Percentiles rank a stretch among this genome's conserved stretches.
phyloP scores from a whole-genome alignment of 2,888 invertebrate species.

The Eulithis prunata region DNA sequence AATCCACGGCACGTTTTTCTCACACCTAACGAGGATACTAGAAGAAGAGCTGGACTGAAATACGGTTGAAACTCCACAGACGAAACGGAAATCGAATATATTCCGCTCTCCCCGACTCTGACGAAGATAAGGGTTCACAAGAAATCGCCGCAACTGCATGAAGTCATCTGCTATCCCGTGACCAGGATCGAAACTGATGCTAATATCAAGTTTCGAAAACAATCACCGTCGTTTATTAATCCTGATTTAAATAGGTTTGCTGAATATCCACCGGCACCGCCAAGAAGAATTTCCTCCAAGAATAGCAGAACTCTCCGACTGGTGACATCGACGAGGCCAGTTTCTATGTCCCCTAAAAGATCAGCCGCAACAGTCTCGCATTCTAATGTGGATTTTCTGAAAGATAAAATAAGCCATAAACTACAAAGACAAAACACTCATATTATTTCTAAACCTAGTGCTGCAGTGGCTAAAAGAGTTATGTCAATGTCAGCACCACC shows the following conservation, averaged over 20 bases:
- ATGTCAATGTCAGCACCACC: slow-evolving; percentile 76
- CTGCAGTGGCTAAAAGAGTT: slow-evolving; percentile 50
- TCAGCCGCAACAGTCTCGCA: slow-evolving; percentile 56
- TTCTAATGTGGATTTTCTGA: slow-evolving; percentile 85
- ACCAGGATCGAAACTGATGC: slow-evolving; percentile 67
- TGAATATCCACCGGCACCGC: slow-evolving; percentile 87
- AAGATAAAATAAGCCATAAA: slow-evolving; percentile 86
- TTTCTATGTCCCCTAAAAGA: slow-evolving; percentile 65
- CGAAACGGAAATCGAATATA: slow-evolving; percentile 91
- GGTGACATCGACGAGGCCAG: slow-evolving; percentile 81
- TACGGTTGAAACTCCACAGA: slow-evolving; percentile 86
- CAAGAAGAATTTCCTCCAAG: slow-evolving; percentile 90
- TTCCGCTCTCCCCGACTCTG: slow-evolving; percentile 91
- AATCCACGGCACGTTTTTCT: slow-evolving; percentile 67
- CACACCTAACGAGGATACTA: slow-evolving; percentile 64
- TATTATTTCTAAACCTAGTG: slow-evolving; percentile 59
- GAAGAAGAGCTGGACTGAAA: slow-evolving; percentile 55
- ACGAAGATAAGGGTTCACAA: slow-evolving; percentile 92
- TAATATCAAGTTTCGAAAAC: slow-evolving; percentile 82
- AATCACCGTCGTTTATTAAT: slow-evolving; percentile 82
- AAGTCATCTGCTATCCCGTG: slow-evolving; percentile 86
- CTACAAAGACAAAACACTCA: slow-evolving; percentile 80
- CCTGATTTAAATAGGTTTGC: slow-evolving; percentile 60
- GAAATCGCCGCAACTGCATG: slow-evolving; percentile 79
- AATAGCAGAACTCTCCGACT: slow-evolving; percentile 88